Evolutionary conservation across 2,113 vertebrate species (phyloP).

Genomic region (Aegotheles bennettii): DNA sequence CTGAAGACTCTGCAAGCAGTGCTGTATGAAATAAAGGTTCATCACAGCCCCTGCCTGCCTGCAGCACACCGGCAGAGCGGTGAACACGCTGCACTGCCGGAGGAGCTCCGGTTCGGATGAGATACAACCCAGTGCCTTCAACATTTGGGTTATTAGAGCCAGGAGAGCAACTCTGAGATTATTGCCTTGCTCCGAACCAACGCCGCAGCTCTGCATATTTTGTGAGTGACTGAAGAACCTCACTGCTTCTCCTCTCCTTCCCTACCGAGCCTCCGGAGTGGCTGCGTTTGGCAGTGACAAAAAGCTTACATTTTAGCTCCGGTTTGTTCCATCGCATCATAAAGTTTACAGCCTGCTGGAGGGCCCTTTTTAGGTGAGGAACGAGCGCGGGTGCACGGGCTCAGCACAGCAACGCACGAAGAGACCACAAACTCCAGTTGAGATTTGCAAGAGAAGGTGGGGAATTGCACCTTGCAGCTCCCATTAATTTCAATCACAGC

Average conservation of each 20-base stretch:
- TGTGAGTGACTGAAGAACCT: neutral
- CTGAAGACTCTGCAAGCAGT: neutral
- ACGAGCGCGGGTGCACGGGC: neutral
- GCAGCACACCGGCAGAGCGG: rapidly evolving
- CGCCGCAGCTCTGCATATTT: neutral
- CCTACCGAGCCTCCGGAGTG: rapidly evolving
- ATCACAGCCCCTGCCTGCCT: neutral
- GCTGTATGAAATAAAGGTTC: neutral
- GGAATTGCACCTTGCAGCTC: neutral
- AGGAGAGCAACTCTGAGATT: constrained; percentile 12
- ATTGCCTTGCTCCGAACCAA: neutral
- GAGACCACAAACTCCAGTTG: neutral
- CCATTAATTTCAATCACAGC: neutral
- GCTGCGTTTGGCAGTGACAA: neutral
- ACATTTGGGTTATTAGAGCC: constrained; percentile 34
- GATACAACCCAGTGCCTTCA: neutral
- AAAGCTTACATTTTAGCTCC: neutral
- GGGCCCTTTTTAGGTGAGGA: neutral
- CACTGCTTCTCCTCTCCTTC: neutral
- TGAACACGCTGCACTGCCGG: neutral
- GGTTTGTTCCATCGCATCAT: neutral
- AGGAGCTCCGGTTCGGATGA: neutral
- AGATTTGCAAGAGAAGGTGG: neutral
- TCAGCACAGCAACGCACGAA: neutral
- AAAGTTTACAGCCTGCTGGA: constrained; percentile 33